phyloP scores from a whole-genome alignment of 2,888 invertebrate species.

The Gastrophysa polygoni region DNA sequence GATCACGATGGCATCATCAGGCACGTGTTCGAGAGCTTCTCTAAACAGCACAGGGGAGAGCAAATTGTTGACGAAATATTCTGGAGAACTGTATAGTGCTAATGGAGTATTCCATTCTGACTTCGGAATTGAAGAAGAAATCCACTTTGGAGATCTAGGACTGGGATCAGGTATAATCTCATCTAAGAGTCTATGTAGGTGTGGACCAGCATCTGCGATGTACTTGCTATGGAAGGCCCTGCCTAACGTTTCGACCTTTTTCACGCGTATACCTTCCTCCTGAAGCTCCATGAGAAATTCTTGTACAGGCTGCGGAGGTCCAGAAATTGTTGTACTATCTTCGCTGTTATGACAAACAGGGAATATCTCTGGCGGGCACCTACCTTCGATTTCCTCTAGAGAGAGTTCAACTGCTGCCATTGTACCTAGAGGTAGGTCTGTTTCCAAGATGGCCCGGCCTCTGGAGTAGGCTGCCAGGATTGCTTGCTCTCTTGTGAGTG shows the following conservation, averaged over 20 bases:
- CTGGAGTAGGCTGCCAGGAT: constrained; percentile 66
- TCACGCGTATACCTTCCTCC: constrained; percentile 73
- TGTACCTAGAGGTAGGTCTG: constrained; percentile 28
- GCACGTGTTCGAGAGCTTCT: constrained; percentile 77
- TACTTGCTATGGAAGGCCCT: constrained; percentile 85
- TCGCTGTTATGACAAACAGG: constrained; percentile 88
- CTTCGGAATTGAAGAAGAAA: constrained; percentile 72
- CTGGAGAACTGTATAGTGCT: constrained; percentile 72
- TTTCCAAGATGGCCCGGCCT: constrained; percentile 58
- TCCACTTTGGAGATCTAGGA: constrained; percentile 75
- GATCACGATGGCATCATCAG: constrained; percentile 76
- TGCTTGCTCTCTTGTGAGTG: constrained; percentile 66
- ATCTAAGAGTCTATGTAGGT: constrained; percentile 56
- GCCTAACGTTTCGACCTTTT: constrained; percentile 78
- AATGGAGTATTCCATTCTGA: constrained; percentile 70
- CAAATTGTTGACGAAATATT: constrained; percentile 87
- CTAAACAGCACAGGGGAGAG: constrained; percentile 72
- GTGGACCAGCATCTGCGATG: constrained; percentile 67
- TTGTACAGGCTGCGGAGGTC: constrained; percentile 73
- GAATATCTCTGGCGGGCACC: constrained; percentile 77
- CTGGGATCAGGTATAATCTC: constrained; percentile 70
- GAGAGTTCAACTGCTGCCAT: constrained; percentile 72
- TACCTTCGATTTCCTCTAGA: constrained; percentile 50
- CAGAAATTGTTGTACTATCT: constrained; percentile 88
- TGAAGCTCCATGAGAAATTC: constrained; percentile 70